These are phyloP conservation scores for Abrostola triplasia DNA, from an alignment of 2,888 invertebrate species.

Conservation along the genomic window DNA sequence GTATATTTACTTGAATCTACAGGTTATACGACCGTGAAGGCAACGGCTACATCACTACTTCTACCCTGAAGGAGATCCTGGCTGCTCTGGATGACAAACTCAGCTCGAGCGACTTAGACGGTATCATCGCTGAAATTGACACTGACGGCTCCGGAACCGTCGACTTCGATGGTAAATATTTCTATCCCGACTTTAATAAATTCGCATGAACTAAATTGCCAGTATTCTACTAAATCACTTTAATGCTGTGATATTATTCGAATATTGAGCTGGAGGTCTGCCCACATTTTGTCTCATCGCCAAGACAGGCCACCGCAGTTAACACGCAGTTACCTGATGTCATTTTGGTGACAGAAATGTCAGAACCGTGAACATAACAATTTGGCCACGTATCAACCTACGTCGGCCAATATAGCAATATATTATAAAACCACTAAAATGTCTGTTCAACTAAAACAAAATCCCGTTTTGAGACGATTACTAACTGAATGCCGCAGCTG, in stretches of 20 bases:
- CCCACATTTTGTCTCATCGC: slow-evolving; percentile 50
- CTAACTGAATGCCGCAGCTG: slow-evolving; percentile 37
- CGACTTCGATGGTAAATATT: slow-evolving; percentile 96
- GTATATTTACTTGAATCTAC: slow-evolving; percentile 40
- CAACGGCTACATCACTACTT: slow-evolving; percentile 97
- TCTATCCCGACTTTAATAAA: slow-evolving; percentile 7
- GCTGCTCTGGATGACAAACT: slow-evolving; percentile 97
- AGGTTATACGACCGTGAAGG: slow-evolving; percentile 98
- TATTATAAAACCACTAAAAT: slow-evolving; percentile 43
- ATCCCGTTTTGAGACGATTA: slow-evolving; percentile 36
- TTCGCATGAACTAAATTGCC: slow-evolving; percentile 1
- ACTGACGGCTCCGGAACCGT: slow-evolving; percentile 99
- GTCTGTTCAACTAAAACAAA: slow-evolving; percentile 24
- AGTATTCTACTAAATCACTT: slow-evolving; percentile 21
- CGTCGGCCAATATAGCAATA: slow-evolving; percentile 32
- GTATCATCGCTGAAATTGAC: slow-evolving; percentile 99
- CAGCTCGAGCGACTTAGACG: slow-evolving; percentile 96
- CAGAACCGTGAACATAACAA: slow-evolving; percentile 56
- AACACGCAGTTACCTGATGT: slow-evolving; percentile 52
- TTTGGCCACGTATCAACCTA: slow-evolving; percentile 54
- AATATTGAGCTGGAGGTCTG: slow-evolving; percentile 51
- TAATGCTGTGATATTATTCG: slow-evolving; percentile 35
- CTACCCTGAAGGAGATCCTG: slow-evolving; percentile 97
- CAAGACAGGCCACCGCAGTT: slow-evolving; percentile 51
- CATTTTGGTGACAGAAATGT: slow-evolving; percentile 49